Evolutionary conservation across 2,888 invertebrate species (phyloP), one percentile per base, ranked within the genome.

Genomic region (Hololepta plana): DNA sequence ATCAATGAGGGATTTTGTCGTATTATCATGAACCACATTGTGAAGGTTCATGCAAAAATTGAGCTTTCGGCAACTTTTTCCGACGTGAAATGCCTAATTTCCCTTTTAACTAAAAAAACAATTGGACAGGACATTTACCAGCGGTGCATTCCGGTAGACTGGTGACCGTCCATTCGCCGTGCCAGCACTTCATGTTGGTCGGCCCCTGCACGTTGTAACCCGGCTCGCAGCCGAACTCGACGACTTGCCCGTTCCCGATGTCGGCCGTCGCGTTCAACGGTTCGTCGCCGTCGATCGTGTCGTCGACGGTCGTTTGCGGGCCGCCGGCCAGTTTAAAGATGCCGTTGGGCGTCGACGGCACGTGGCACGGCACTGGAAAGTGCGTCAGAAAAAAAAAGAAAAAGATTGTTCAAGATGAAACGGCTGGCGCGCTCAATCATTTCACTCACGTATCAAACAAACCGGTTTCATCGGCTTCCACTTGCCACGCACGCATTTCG

Each of bases 391-490:
- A n/a, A n/a, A n/a, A n/a, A n/a, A n/a, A n/a, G n/a, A n/a, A 17
- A 27, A 29, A 27, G 15, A 6, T 24, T 24, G 15, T 13, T 14
- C 9, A 6, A 8, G 7, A 22, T 14, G n/a, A n/a, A n/a, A n/a
- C n/a, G n/a, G n/a, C 10, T 26, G 12, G 4, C 12, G 9, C 5
- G 9, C 19, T 25, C 3, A 10, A 7, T 20, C 20, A 25, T 11
- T 37, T 25, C 37, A 60, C 68, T 65, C 59, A 82, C 82, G 59
- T 44, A 84, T 74, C 43, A 72, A 61, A 49, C 88, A 90, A 39
- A 67, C 65, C 0, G 88, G 87, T 38, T 70, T 73, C 33, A 68
- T 67, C 0, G 84, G 84, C 41, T 73, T 77, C 88, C 88, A 88
- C 36, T 75, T 64, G 1, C 88, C 87, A 33, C 80, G 63, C 3